Conservation (phyloP, 2,888 invertebrate species). For the Mayetiola destructor region DNA sequence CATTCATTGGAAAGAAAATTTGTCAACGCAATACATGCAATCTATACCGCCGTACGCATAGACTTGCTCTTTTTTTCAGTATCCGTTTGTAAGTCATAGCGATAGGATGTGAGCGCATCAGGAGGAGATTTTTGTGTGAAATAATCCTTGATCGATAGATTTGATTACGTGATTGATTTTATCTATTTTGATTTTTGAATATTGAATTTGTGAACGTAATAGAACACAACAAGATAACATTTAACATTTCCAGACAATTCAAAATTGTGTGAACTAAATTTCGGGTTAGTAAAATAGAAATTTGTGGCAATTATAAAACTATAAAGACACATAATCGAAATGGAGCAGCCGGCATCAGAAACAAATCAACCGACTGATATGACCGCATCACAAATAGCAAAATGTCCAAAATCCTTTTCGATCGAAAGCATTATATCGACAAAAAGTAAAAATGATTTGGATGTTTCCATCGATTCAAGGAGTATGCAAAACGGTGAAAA, state of each 20-base stretch:
- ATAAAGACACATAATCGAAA: neutral
- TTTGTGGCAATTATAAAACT: no score
- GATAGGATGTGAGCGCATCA: constrained; percentile 3
- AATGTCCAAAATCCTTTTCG: constrained; percentile 8
- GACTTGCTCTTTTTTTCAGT: neutral
- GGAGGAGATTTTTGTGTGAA: no score
- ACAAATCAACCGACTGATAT: neutral
- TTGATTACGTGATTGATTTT: neutral
- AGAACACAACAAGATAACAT: no score
- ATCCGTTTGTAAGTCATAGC: neutral
- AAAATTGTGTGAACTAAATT: neutral
- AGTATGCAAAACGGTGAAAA: neutral
- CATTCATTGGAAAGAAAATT: constrained; percentile 10
- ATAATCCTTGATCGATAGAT: no score
- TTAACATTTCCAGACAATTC: no score
- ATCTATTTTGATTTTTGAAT: no score
- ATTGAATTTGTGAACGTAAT: neutral
- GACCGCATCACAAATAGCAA: neutral
- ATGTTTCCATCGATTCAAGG: neutral
- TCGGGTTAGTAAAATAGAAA: no score
- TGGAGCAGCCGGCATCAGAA: neutral
- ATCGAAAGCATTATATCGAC: constrained; percentile 1
- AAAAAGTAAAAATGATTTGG: neutral
- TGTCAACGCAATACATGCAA: neutral
- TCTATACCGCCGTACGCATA: neutral